phyloP scores from a whole-genome alignment of 2,888 invertebrate genomes.

The Sarcophaga variegata region DNA sequence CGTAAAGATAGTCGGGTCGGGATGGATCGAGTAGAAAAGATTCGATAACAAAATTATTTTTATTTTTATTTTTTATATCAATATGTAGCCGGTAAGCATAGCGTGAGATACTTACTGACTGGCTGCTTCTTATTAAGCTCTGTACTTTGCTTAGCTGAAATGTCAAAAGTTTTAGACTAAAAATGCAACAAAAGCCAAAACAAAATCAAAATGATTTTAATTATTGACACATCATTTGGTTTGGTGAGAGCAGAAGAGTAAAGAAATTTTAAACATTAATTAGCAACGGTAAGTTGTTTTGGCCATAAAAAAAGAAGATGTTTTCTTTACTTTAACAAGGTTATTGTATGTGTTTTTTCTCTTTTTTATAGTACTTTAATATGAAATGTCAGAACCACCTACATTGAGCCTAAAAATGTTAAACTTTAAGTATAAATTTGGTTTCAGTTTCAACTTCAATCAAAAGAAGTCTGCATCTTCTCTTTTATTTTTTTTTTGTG shows the following conservation, averaged over 20 bases:
- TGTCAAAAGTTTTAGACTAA: conserved; percentile 57
- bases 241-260: conserved; percentile 41
- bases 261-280: background rate
- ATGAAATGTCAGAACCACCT: conserved; percentile 65
- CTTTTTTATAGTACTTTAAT: conserved; percentile 24
- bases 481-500: no score
- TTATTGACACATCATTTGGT: conserved; percentile 55
- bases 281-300: background rate
- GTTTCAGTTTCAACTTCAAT: conserved; percentile 60
- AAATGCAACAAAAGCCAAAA: conserved; percentile 50
- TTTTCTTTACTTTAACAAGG: conserved; percentile 23
- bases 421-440: conserved; percentile 14
- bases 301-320: conserved; percentile 22
- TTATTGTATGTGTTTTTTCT: conserved; percentile 34
- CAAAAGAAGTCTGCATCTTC: background rate
- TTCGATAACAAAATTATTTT: background rate
- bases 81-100: conserved; percentile 32
- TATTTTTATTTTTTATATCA: no score
- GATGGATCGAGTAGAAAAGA: background rate
- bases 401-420: conserved; percentile 60
- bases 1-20: background rate
- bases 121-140: conserved; percentile 32
- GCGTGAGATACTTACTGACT: conserved; percentile 64
- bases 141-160: conserved; percentile 44
- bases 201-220: conserved; percentile 67